Percentiles rank a stretch among this genome's conserved stretches.
Evolutionary conservation across 2,113 vertebrate species (phyloP).

Genomic region (Thunnus maccoyii): DNA sequence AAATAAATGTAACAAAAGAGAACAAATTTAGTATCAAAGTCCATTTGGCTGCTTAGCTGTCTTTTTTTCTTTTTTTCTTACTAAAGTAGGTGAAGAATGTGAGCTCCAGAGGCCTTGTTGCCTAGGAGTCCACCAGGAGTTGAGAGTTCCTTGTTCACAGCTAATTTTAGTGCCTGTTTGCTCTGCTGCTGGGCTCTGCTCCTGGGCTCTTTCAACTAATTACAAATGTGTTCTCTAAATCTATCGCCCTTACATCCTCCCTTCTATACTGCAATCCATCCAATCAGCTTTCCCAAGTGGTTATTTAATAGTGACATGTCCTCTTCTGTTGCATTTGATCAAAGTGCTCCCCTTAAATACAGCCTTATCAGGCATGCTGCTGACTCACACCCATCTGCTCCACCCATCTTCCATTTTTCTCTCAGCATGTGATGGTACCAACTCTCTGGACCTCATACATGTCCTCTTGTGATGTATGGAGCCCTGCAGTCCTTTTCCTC

Average conservation of each 20-base stretch:
- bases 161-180: conserved; percentile 56
- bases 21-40: neutral
- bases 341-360: conserved; percentile 36
- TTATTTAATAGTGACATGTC: conserved; percentile 45
- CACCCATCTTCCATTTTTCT: conserved; percentile 67
- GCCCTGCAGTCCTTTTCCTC: conserved; percentile 48
- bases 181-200: conserved; percentile 44
- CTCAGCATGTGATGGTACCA: conserved; percentile 54
- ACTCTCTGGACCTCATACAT: conserved; percentile 69
- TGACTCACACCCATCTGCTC: conserved; percentile 61
- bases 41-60: neutral
- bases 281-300: conserved; percentile 38
- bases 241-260: conserved; percentile 17
- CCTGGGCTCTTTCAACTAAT: conserved; percentile 53
- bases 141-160: conserved; percentile 18
- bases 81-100: conserved; percentile 27
- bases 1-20: neutral
- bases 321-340: conserved; percentile 39
- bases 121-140: conserved; percentile 23
- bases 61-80: neutral
- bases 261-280: conserved; percentile 50
- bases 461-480: conserved; percentile 73
- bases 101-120: conserved; percentile 29
- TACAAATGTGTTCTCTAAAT: conserved; percentile 65
- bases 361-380: conserved; percentile 58